These are phyloP conservation scores for Leucozona laternaria DNA, from an alignment of 2,888 invertebrate species.

Conservation along the genomic window DNA sequence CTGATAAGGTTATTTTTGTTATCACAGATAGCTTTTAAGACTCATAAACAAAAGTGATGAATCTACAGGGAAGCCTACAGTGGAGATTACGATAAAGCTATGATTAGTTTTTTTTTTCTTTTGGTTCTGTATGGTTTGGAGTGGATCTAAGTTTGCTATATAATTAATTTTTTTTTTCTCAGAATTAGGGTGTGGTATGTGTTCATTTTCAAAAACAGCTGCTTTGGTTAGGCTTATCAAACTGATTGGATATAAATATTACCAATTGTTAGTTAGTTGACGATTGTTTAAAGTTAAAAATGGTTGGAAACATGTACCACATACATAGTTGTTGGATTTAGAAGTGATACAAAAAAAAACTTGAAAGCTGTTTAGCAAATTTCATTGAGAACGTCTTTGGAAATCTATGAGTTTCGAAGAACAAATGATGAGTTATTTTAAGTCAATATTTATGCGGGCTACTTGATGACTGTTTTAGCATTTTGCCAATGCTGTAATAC, in stretches of 20 bases:
- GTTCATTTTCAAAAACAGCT: not conserved
- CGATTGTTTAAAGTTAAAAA: not conserved
- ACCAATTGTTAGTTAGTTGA: not conserved
- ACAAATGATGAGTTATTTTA: too few species aligned
- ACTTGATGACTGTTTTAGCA: too few species aligned
- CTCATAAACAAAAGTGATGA: slow-evolving; percentile 64
- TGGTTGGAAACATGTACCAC: not conserved
- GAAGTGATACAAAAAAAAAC: not conserved
- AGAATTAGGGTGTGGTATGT: slow-evolving; percentile 30
- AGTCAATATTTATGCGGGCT: too few species aligned
- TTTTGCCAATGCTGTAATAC: too few species aligned
- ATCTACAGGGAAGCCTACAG: slow-evolving; percentile 50
- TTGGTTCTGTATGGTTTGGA: not conserved
- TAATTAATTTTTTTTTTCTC: not conserved
- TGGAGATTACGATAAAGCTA: slow-evolving; percentile 70
- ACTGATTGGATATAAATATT: slow-evolving; percentile 3
- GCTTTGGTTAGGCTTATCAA: not conserved
- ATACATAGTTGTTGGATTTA: not conserved
- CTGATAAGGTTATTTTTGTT: slow-evolving; percentile 67
- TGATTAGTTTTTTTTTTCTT: slow-evolving; percentile 54
- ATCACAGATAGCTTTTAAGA: slow-evolving; percentile 69
- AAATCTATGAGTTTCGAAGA: too few species aligned
- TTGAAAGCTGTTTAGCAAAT: not conserved
- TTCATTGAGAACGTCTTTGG: not conserved
- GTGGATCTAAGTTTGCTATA: slow-evolving; percentile 13